phyloP scores from a whole-genome alignment of 2,797 vertebrate species.

The Macroramphosus scolopax region DNA sequence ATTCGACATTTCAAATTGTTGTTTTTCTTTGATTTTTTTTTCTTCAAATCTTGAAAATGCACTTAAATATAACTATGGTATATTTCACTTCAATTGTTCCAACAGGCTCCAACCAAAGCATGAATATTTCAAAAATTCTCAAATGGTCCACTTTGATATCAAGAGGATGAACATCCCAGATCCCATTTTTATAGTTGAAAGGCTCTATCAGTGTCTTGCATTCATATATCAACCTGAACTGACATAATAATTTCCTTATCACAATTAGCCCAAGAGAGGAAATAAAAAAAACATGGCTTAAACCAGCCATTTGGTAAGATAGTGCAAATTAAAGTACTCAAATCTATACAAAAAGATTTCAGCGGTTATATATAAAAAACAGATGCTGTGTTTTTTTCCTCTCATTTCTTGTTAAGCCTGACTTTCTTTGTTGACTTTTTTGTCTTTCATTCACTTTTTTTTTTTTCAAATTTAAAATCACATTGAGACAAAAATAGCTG shows the following conservation, averaged over 20 bases:
- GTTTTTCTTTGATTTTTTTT: too few relatives aligned
- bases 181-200: constrained; percentile 65
- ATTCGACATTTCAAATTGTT: neutral
- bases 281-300: constrained; percentile 62
- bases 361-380: constrained; percentile 68
- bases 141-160: constrained; percentile 30
- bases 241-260: constrained; percentile 61
- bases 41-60: constrained; percentile 1
- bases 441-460: constrained; percentile 36
- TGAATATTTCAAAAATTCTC: neutral
- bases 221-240: constrained; percentile 76
- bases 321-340: constrained; percentile 83
- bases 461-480: constrained; percentile 43
- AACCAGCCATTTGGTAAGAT: constrained; percentile 64
- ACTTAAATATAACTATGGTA: constrained; percentile 3
- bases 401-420: constrained; percentile 24
- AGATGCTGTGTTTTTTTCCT: constrained; percentile 54
- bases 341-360: constrained; percentile 74
- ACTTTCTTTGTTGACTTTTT: constrained; percentile 32
- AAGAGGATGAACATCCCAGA: constrained; percentile 54
- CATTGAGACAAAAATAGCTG: constrained; percentile 49
- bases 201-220: constrained; percentile 78
- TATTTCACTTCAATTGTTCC: neutral
- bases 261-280: constrained; percentile 69
- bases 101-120: neutral